Percentiles rank a stretch among this genome's conserved stretches.
Conservation (phyloP, 2,797 vertebrate species). For the Sparus aurata region DNA sequence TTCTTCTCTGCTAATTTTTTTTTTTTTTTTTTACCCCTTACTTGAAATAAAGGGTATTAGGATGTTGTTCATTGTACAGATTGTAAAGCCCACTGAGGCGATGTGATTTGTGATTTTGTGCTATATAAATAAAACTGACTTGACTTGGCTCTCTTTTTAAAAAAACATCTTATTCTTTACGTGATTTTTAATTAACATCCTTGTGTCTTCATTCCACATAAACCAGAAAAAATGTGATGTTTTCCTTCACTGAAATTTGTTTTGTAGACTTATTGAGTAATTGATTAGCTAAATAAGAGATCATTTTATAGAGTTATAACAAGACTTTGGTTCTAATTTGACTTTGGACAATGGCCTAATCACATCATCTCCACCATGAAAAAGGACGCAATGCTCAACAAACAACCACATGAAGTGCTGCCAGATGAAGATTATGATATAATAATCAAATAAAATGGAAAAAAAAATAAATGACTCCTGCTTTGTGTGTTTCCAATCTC, state of each 20-base stretch:
- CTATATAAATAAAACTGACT: too few relatives aligned
- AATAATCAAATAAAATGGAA: slow-evolving; percentile 16
- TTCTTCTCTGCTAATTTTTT: neutral
- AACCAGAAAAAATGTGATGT: neutral
- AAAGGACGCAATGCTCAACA: neutral
- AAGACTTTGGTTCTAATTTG: neutral
- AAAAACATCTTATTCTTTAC: neutral
- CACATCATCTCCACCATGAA: neutral
- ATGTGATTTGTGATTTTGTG: too few relatives aligned
- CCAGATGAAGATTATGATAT: neutral
- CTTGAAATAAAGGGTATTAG: too few relatives aligned
- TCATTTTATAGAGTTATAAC: neutral
- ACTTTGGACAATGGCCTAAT: neutral
- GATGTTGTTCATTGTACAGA: too few relatives aligned
- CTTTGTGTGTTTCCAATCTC: slow-evolving; percentile 3
- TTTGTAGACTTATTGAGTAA: neutral
- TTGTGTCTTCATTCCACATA: neutral
- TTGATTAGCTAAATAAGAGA: neutral
- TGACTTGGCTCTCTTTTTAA: too few relatives aligned
- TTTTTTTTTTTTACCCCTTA: too few relatives aligned
- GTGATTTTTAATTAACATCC: neutral
- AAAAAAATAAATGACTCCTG: neutral
- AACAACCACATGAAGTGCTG: neutral
- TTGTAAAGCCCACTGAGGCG: too few relatives aligned
- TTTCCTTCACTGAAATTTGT: neutral